Conservation (phyloP, 2,113 vertebrate species). For the Lycocorax pyrrhopterus region DNA sequence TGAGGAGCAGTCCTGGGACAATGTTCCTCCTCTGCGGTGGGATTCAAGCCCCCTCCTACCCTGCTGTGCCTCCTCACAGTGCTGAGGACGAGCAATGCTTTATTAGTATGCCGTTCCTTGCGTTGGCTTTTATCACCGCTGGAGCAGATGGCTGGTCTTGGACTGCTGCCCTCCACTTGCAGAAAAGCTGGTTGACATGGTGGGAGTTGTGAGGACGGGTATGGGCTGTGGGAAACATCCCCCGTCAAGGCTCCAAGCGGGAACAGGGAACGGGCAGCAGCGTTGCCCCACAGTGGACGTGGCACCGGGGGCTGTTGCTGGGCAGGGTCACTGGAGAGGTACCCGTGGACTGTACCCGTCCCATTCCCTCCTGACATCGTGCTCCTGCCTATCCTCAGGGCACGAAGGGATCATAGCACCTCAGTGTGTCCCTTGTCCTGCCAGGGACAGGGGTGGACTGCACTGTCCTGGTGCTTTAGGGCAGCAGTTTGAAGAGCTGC, state of each 20-base stretch:
- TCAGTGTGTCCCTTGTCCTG: background rate
- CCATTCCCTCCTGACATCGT: background rate
- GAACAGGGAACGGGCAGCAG: background rate
- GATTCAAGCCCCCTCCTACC: background rate
- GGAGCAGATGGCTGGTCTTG: conserved; percentile 30
- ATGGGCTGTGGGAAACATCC: background rate
- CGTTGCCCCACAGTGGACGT: rapidly evolving
- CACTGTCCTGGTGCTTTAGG: background rate
- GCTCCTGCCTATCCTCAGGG: background rate
- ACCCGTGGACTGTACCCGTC: rapidly evolving
- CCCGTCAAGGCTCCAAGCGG: rapidly evolving
- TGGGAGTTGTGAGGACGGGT: background rate
- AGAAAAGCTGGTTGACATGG: background rate
- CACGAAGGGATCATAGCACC: rapidly evolving
- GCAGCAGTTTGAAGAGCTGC: background rate
- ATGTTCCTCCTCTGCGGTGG: background rate
- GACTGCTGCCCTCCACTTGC: background rate
- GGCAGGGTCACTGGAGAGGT: background rate
- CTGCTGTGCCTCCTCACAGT: background rate
- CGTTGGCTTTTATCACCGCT: background rate
- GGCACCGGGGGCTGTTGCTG: background rate
- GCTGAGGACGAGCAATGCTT: rapidly evolving
- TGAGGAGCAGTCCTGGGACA: background rate
- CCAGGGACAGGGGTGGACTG: background rate
- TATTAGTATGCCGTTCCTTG: background rate